phyloP scores from a whole-genome alignment of 2,797 vertebrate genomes.

The Antrozous pallidus region DNA sequence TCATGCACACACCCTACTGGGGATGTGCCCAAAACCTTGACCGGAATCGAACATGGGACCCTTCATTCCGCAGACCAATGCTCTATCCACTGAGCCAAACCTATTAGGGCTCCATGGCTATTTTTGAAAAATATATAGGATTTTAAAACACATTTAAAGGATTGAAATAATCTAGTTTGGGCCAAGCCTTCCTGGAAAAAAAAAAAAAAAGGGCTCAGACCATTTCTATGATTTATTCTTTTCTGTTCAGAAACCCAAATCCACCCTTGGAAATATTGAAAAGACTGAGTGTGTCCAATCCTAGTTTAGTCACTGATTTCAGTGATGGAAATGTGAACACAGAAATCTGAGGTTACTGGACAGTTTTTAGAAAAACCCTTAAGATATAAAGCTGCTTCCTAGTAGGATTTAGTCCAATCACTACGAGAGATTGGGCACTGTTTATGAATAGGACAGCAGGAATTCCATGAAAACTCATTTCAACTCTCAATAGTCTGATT shows the following conservation, averaged over 20 bases:
- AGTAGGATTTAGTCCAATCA: background rate
- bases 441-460: background rate
- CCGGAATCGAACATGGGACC: too few species aligned
- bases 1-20: too few species aligned
- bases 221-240: background rate
- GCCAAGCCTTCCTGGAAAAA: slow-evolving; percentile 2
- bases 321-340: background rate
- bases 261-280: slow-evolving; percentile 11
- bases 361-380: background rate
- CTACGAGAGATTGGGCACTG: background rate
- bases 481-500: background rate
- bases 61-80: too few species aligned
- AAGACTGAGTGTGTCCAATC: background rate
- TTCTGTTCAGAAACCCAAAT: slow-evolving; percentile 3
- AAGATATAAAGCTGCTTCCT: background rate
- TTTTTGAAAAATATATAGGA: slow-evolving; percentile 21
- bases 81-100: too few species aligned
- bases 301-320: background rate
- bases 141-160: slow-evolving; percentile 36
- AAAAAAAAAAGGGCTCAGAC: background rate
- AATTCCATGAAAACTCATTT: background rate
- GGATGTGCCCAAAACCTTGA: too few species aligned
- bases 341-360: background rate
- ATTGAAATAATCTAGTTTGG: slow-evolving; percentile 54
- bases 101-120: too few species aligned